phyloP scores from a whole-genome alignment of 2,888 invertebrate genomes.

The Harpalus rubripes region DNA sequence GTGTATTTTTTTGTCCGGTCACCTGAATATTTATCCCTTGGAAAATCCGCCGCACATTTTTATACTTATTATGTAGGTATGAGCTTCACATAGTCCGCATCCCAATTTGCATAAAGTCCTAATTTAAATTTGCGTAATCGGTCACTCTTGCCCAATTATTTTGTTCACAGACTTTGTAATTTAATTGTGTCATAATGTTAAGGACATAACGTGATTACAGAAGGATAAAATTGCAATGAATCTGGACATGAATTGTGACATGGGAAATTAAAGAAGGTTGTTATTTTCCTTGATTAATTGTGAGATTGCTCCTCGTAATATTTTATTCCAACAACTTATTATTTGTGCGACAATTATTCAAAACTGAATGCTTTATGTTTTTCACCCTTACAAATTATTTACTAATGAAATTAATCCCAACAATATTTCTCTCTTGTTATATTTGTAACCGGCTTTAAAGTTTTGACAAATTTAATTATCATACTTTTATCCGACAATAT shows the following conservation, averaged over 20 bases:
- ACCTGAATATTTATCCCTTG: too few species aligned
- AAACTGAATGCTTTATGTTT: slow-evolving; percentile 41
- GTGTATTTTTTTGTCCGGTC: too few species aligned
- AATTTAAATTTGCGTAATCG: slow-evolving; percentile 60
- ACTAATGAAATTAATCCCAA: slow-evolving; percentile 9
- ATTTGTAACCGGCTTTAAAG: background rate
- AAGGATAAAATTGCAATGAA: slow-evolving; percentile 58
- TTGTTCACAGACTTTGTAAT: slow-evolving; percentile 53
- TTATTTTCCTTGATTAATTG: slow-evolving; percentile 39
- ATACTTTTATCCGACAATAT: slow-evolving; percentile 18
- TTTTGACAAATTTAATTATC: slow-evolving; percentile 35
- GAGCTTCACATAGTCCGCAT: slow-evolving; percentile 3
- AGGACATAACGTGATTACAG: slow-evolving; percentile 51
- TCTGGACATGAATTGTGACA: slow-evolving; percentile 38
- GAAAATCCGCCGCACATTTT: slow-evolving; percentile 12
- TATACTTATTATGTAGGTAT: slow-evolving; percentile 43
- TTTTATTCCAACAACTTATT: slow-evolving; percentile 44
- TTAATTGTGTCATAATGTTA: slow-evolving; percentile 53
- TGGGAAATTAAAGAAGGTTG: slow-evolving; percentile 39
- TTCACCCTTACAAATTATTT: slow-evolving; percentile 39
- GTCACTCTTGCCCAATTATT: slow-evolving; percentile 52
- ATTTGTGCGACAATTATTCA: slow-evolving; percentile 43
- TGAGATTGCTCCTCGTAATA: slow-evolving; percentile 34
- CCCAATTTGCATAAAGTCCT: slow-evolving; percentile 40
- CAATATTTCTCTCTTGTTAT: slow-evolving; percentile 28